phyloP scores from a whole-genome alignment of 37 sponge, comb jelly and placozoan species.

The Chondrosia reniformis region DNA sequence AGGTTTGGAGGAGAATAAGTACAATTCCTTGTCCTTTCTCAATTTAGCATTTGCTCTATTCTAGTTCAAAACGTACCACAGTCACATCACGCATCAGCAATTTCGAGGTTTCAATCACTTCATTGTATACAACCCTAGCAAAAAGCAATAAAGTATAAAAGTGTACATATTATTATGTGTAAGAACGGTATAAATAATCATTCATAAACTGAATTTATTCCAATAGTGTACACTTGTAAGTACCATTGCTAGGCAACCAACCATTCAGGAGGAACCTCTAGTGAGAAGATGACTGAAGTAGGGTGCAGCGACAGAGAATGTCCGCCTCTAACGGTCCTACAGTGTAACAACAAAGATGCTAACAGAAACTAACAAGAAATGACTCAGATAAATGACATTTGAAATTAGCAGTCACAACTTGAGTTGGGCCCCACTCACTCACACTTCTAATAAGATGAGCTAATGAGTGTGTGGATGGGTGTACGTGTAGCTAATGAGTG shows the following conservation, averaged over 20 bases:
- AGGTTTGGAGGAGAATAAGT: too few species aligned
- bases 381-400: background rate
- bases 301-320: constrained; percentile 80
- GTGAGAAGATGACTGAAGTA: constrained; percentile 57
- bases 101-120: constrained; percentile 50
- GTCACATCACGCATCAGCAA: constrained; percentile 83
- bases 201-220: background rate
- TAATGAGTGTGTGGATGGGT: background rate
- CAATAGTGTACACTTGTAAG: too few species aligned
- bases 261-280: constrained; percentile 19
- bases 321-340: constrained; percentile 72
- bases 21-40: too few species aligned
- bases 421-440: too few species aligned
- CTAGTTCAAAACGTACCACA: constrained; percentile 76
- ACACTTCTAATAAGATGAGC: too few species aligned
- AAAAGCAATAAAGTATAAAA: too few species aligned
- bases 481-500: background rate
- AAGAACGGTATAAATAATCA: background rate
- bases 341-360: too few species aligned
- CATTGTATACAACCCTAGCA: constrained; percentile 23
- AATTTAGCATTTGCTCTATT: too few species aligned
- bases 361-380: too few species aligned
- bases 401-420: too few species aligned
- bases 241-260: background rate
- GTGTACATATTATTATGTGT: too few species aligned